A percentile compares a stretch with the other conserved stretches of the same genome.
These are phyloP conservation scores for Stercorarius parasiticus DNA, from an alignment of 2,113 vertebrate genomes.

Conservation along the genomic window DNA sequence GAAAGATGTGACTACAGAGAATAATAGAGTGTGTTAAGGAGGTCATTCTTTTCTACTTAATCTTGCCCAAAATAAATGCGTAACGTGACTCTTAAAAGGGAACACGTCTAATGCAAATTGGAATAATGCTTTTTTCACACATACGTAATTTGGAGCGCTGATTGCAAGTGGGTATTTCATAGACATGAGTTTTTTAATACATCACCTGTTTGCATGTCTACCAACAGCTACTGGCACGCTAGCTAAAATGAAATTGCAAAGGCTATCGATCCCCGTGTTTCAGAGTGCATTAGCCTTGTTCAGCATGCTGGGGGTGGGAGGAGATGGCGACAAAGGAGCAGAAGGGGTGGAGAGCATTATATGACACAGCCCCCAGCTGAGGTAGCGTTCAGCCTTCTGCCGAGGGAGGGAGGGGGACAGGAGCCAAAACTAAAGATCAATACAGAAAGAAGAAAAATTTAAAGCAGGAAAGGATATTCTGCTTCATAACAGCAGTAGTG, in stretches of 20 bases:
- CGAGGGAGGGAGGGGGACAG: neutral
- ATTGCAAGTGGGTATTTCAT: neutral
- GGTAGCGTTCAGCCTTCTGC: slow-evolving; percentile 2
- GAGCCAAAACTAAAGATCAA: slow-evolving; percentile 8
- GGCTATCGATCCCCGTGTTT: neutral
- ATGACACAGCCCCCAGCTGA: neutral
- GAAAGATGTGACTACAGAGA: neutral
- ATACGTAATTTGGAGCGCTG: neutral
- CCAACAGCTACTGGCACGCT: neutral
- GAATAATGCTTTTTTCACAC: slow-evolving; percentile 30
- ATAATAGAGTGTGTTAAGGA: neutral
- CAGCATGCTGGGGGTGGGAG: neutral
- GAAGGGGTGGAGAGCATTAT: slow-evolving; percentile 27
- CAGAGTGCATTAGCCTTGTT: neutral
- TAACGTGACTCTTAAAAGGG: neutral
- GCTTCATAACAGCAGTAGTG: slow-evolving; percentile 34
- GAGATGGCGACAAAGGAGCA: slow-evolving; percentile 15
- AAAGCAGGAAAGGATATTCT: slow-evolving; percentile 22
- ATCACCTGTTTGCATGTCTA: slow-evolving; percentile 8
- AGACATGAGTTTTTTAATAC: neutral
- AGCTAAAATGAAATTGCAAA: neutral
- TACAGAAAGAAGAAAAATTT: neutral
- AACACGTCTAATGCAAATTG: neutral
- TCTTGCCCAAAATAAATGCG: neutral
- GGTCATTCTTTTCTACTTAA: neutral